Conservation (phyloP, 1,140 invertebrate genomes). For the Orius insidiosus region DNA sequence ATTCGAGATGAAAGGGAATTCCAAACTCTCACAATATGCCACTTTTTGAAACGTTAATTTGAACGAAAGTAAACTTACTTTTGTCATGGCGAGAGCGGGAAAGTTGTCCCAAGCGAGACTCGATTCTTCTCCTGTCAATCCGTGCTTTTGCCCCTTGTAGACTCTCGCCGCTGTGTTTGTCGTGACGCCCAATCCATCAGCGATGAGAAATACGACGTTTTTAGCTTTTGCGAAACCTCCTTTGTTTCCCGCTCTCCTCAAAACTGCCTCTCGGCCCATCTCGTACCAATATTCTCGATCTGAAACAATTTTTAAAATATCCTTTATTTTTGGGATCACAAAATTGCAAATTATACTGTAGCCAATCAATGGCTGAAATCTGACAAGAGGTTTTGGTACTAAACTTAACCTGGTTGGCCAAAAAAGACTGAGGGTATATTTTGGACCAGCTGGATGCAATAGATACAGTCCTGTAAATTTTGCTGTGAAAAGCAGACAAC, state of each 20-base stretch:
- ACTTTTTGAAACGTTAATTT: neutral
- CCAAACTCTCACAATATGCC: too few relatives aligned
- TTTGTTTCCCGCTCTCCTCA: conserved; percentile 8
- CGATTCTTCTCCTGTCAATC: conserved; percentile 40
- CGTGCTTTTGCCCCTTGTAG: conserved; percentile 32
- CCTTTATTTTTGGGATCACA: too few relatives aligned
- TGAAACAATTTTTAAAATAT: conserved; percentile 14
- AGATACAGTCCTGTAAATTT: too few relatives aligned
- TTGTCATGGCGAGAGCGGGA: conserved; percentile 47
- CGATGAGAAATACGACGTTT: conserved; percentile 62
- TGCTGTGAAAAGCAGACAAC: too few relatives aligned
- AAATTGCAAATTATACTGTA: too few relatives aligned
- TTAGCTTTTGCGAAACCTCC: conserved; percentile 15
- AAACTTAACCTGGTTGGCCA: too few relatives aligned
- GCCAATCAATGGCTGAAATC: too few relatives aligned
- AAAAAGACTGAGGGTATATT: too few relatives aligned
- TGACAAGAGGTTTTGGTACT: too few relatives aligned
- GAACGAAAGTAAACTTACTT: conserved; percentile 34
- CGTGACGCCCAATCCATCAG: conserved; percentile 63
- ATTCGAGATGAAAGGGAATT: too few relatives aligned
- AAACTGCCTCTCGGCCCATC: conserved; percentile 18
- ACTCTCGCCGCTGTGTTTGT: conserved; percentile 60
- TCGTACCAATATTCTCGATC: conserved; percentile 23
- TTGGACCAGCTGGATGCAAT: too few relatives aligned
- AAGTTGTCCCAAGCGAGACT: conserved; percentile 54